Evolutionary conservation across 1,140 invertebrate species (phyloP).

Genomic region (Artemia franciscana): DNA sequence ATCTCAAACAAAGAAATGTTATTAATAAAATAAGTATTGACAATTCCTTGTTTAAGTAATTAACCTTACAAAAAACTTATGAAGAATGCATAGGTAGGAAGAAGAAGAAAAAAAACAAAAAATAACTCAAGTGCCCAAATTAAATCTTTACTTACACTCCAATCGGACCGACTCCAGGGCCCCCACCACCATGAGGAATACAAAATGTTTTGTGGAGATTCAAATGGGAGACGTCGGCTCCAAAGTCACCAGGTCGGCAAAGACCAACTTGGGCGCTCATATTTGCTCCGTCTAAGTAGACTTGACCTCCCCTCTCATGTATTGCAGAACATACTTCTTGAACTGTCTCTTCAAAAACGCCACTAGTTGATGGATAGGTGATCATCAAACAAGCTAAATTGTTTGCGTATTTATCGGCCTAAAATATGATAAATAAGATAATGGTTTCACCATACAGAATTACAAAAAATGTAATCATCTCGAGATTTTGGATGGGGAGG

Average conservation of each 20-base stretch:
- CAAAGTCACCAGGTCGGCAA: conserved; percentile 90
- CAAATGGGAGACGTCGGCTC: conserved; percentile 91
- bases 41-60: no score
- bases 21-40: no score
- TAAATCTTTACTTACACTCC: conserved; percentile 81
- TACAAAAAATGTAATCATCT: no score
- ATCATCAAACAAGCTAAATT: conserved; percentile 90
- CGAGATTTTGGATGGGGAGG: no score
- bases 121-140: no score
- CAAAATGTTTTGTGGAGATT: conserved; percentile 96
- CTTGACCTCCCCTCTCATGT: conserved; percentile 78
- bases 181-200: conserved; percentile 92
- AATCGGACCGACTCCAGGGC: conserved; percentile 87
- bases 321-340: conserved; percentile 75
- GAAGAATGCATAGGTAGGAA: no score
- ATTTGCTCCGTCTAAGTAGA: conserved; percentile 97
- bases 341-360: conserved; percentile 90
- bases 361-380: conserved; percentile 96
- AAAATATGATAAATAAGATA: no score
- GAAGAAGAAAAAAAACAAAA: no score
- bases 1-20: no score
- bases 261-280: conserved; percentile 98
- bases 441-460: no score
- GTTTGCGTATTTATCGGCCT: conserved; percentile 55
- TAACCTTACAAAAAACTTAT: no score